A percentile compares a stretch with the other conserved stretches of the same genome.
These are phyloP conservation scores for Hanleya hanleyi DNA, from an alignment of 2,888 invertebrate genomes.

Conservation along the genomic window DNA sequence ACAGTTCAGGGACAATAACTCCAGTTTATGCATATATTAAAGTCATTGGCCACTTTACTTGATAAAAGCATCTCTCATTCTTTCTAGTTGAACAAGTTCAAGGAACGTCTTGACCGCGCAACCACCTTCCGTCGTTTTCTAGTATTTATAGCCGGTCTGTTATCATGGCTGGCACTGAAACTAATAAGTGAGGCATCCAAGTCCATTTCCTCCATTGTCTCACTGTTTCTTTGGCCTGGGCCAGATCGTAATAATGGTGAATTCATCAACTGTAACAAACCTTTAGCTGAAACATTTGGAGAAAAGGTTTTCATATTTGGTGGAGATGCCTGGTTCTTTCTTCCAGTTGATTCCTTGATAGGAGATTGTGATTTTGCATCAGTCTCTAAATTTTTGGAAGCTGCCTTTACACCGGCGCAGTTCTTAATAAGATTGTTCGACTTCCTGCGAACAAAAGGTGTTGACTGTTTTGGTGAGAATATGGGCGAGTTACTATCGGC, in stretches of 20 bases:
- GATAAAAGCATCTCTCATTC: too few relatives aligned
- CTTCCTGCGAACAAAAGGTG: not conserved
- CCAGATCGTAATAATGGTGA: slow-evolving; percentile 50
- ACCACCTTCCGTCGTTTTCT: not conserved
- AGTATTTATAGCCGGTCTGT: too few relatives aligned
- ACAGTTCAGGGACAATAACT: too few relatives aligned
- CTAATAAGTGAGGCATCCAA: not conserved
- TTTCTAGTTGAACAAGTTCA: not conserved
- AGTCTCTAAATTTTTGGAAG: too few relatives aligned
- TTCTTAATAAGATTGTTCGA: not conserved
- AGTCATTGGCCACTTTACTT: too few relatives aligned
- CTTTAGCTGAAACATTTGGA: slow-evolving; percentile 53
- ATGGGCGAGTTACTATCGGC: slow-evolving; percentile 27
- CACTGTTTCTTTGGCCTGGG: not conserved
- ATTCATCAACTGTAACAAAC: slow-evolving; percentile 57
- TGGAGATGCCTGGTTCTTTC: slow-evolving; percentile 16
- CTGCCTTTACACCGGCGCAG: not conserved
- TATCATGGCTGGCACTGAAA: not conserved
- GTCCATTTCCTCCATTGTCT: not conserved
- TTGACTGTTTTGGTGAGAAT: slow-evolving; percentile 12
- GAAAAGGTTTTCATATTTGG: slow-evolving; percentile 48
- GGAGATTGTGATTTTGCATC: too few relatives aligned
- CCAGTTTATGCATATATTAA: too few relatives aligned
- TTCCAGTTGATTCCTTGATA: not conserved
- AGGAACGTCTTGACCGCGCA: not conserved